Evolutionary conservation across 2,888 invertebrate species (phyloP).

Genomic region (Dioctria linearis): DNA sequence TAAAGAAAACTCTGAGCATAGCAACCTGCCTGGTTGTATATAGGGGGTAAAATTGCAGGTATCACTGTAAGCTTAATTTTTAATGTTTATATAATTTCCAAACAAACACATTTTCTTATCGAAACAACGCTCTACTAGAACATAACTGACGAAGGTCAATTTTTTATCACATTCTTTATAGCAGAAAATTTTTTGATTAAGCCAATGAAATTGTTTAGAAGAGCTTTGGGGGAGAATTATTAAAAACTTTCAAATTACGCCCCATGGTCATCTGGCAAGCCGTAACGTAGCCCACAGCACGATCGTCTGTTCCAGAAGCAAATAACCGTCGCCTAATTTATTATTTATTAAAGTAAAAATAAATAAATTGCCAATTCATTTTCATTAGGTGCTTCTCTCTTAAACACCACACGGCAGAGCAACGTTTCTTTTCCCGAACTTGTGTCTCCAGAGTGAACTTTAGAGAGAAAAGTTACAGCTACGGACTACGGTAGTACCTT

Average conservation of each 20-base stretch:
- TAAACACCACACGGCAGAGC: slow-evolving; percentile 1
- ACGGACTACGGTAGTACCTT: background rate
- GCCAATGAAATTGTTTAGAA: slow-evolving; percentile 9
- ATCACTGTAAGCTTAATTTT: too few relatives aligned
- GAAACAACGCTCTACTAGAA: too few relatives aligned
- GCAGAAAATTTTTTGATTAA: too few relatives aligned
- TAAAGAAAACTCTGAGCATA: too few relatives aligned
- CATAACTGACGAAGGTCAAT: too few relatives aligned
- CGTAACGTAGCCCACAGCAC: slow-evolving; percentile 28
- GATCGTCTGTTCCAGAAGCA: slow-evolving; percentile 48
- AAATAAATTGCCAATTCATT: slow-evolving; percentile 61
- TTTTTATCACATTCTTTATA: too few relatives aligned
- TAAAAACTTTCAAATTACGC: slow-evolving; percentile 52
- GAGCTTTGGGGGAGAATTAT: slow-evolving; percentile 40
- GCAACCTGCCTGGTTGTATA: too few relatives aligned
- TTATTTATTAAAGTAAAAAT: slow-evolving; percentile 61
- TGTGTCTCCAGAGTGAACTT: slow-evolving; percentile 49
- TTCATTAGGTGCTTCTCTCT: slow-evolving; percentile 58
- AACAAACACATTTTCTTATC: too few relatives aligned
- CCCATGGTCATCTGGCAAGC: slow-evolving; percentile 34
- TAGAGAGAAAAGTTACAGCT: slow-evolving; percentile 38
- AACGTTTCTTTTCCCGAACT: slow-evolving; percentile 9
- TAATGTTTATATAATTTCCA: too few relatives aligned
- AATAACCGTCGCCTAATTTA: slow-evolving; percentile 59
- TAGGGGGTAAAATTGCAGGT: too few relatives aligned